Evolutionary conservation across 2,797 vertebrate genomes (phyloP).

Genomic region (Halcyon smyrnensis): DNA sequence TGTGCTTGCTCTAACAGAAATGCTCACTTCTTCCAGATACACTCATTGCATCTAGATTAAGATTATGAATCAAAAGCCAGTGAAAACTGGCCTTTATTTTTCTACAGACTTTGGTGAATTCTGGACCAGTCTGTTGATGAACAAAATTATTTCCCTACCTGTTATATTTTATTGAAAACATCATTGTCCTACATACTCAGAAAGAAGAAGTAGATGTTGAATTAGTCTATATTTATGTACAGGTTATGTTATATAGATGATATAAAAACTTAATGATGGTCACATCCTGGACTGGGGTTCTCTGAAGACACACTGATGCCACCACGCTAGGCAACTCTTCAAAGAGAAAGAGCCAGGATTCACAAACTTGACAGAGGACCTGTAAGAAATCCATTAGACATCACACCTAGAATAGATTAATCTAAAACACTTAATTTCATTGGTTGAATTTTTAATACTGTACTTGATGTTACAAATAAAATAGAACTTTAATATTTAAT

Average conservation of each 20-base stretch:
- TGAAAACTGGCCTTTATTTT: background rate
- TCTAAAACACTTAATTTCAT: background rate
- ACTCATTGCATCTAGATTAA: background rate
- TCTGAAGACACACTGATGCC: background rate
- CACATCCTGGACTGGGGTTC: background rate
- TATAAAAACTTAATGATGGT: background rate
- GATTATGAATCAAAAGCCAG: background rate
- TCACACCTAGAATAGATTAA: background rate
- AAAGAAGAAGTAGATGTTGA: background rate
- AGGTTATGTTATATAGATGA: background rate
- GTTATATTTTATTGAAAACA: background rate
- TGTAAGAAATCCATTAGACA: background rate
- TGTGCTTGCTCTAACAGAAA: background rate
- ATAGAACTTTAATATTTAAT: constrained; percentile 14
- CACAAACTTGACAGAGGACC: background rate
- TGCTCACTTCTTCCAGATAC: background rate
- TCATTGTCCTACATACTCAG: background rate
- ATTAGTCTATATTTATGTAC: background rate
- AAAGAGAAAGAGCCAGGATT: background rate
- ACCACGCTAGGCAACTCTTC: background rate
- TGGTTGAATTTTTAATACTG: constrained; percentile 40
- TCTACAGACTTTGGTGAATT: background rate
- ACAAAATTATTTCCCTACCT: background rate
- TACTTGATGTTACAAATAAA: constrained; percentile 41
- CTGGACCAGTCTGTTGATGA: background rate